Evolutionary conservation across 2,888 invertebrate species (phyloP).

Genomic region (Chrysopilus asiliformis): DNA sequence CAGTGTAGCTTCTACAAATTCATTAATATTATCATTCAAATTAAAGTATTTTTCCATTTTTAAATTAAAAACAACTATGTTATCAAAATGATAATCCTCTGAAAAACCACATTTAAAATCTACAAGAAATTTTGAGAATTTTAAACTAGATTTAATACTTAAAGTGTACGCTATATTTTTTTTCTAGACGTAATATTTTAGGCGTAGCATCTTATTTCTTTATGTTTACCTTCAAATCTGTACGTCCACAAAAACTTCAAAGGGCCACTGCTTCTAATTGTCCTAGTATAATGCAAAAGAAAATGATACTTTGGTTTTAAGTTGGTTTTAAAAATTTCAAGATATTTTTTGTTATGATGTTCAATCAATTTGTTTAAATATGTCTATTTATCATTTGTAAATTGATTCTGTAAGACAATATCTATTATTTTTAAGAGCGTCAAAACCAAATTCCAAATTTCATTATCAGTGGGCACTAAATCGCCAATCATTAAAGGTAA

Average conservation of each 20-base stretch:
- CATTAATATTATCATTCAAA: no score
- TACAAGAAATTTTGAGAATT: no score
- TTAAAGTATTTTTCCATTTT: no score
- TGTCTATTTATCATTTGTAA: conserved; percentile 7
- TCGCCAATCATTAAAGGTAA: conserved; percentile 19
- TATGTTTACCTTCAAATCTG: conserved; percentile 17
- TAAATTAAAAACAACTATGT: no score
- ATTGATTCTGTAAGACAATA: conserved; percentile 12
- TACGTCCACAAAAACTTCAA: conserved; percentile 14
- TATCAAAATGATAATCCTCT: no score
- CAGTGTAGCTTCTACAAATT: no score
- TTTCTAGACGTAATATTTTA: conserved; percentile 17
- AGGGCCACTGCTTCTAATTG: conserved; percentile 13
- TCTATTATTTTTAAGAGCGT: conserved; percentile 18
- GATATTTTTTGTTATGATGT: conserved; percentile 12
- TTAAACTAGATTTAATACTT: no score
- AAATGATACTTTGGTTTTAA: conserved; percentile 18
- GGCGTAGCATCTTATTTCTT: conserved; percentile 16
- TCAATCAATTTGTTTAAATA: conserved; percentile 10
- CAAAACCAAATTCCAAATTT: conserved; percentile 16
- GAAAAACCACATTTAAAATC: no score
- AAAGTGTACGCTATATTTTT: no score
- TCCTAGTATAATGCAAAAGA: conserved; percentile 15
- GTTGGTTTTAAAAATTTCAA: conserved; percentile 15
- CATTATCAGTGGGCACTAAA: conserved; percentile 16